phyloP scores from a whole-genome alignment of 2,888 invertebrate species.

The Sphaerophoria rueppellii region DNA sequence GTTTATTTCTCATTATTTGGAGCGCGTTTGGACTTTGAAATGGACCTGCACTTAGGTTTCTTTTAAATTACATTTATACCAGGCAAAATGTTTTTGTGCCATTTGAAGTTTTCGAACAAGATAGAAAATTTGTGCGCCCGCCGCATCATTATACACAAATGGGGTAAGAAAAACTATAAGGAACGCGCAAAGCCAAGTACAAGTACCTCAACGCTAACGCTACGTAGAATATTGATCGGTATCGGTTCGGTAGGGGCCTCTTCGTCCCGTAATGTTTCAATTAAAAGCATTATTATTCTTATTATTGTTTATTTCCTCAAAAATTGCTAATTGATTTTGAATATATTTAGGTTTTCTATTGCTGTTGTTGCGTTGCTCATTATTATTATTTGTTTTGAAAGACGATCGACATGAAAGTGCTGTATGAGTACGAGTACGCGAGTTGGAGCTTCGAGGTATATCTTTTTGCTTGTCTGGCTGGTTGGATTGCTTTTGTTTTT shows the following conservation, averaged over 20 bases:
- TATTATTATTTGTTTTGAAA: slow-evolving; percentile 51
- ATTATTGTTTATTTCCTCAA: slow-evolving; percentile 73
- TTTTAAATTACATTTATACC: slow-evolving; percentile 25
- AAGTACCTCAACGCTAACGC: no score
- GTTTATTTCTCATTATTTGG: slow-evolving; percentile 70
- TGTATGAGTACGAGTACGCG: not conserved
- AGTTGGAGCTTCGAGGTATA: not conserved
- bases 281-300: slow-evolving; percentile 71
- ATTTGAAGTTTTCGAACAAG: slow-evolving; percentile 3
- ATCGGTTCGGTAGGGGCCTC: not conserved
- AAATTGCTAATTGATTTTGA: slow-evolving; percentile 73
- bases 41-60: slow-evolving; percentile 69
- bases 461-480: slow-evolving; percentile 1
- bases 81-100: slow-evolving; percentile 16
- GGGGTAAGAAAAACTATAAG: slow-evolving; percentile 21
- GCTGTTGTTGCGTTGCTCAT: slow-evolving; percentile 48
- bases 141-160: slow-evolving; percentile 1
- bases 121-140: slow-evolving; percentile 15
- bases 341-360: slow-evolving; percentile 60
- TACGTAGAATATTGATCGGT: slow-evolving; percentile 6
- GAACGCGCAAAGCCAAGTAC: slow-evolving; percentile 11
- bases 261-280: slow-evolving; percentile 65
- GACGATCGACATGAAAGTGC: slow-evolving; percentile 27
- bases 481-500: slow-evolving; percentile 34
- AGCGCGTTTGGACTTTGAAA: slow-evolving; percentile 71